phyloP scores from a whole-genome alignment of 2,113 vertebrate species.

The Carollia perspicillata region DNA sequence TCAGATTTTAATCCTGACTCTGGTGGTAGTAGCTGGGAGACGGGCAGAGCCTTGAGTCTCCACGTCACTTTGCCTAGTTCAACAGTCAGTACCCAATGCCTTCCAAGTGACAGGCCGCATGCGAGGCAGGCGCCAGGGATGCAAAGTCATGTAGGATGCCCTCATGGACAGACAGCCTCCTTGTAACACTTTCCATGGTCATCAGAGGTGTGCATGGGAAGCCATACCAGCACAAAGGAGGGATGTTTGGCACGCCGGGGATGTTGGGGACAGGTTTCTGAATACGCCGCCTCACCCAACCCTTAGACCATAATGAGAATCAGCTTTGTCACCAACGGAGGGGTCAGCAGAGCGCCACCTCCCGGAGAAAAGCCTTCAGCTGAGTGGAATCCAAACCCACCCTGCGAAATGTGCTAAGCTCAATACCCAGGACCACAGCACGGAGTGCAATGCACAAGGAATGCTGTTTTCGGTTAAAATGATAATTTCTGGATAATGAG shows the following conservation, averaged over 20 bases:
- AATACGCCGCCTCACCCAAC: neutral
- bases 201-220: neutral
- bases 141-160: too few relatives aligned
- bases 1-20: neutral
- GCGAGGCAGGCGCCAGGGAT: neutral
- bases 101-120: neutral
- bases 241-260: neutral
- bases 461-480: neutral
- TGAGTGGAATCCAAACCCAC: neutral
- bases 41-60: neutral
- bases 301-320: neutral
- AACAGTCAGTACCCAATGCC: neutral
- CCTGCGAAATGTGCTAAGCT: neutral
- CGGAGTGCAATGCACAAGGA: accelerated
- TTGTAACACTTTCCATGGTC: neutral
- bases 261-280: neutral
- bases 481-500: neutral
- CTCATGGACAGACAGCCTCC: accelerated
- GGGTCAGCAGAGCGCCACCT: neutral
- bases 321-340: too few relatives aligned
- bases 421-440: neutral
- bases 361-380: neutral
- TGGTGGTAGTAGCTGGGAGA: neutral
- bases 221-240: neutral
- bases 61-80: neutral